These are phyloP conservation scores for Polypedilum vanderplanki DNA, from an alignment of 1,140 invertebrate species.

Conservation along the genomic window DNA sequence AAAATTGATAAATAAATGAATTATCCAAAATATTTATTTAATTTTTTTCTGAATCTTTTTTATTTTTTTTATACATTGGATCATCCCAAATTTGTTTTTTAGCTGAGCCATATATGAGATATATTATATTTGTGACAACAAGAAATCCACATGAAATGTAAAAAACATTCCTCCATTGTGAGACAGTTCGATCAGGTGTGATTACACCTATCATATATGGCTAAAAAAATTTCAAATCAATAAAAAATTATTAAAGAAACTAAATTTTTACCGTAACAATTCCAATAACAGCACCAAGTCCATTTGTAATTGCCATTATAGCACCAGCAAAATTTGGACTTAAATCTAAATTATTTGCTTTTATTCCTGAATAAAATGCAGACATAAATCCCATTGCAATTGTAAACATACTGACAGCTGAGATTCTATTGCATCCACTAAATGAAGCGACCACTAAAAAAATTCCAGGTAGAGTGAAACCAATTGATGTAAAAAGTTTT, in stretches of 20 bases:
- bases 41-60: background rate
- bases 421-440: conserved; percentile 51
- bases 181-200: background rate
- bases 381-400: conserved; percentile 63
- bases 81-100: background rate
- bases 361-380: conserved; percentile 55
- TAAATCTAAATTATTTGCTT: conserved; percentile 68
- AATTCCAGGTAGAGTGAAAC: conserved; percentile 52
- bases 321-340: conserved; percentile 66
- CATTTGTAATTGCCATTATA: conserved; percentile 69
- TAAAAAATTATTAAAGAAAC: too few species aligned
- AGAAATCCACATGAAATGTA: background rate
- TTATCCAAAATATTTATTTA: background rate
- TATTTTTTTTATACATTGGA: background rate
- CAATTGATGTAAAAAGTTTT: conserved; percentile 55
- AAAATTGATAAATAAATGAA: background rate
- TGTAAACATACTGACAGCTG: conserved; percentile 58
- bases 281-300: conserved; percentile 64
- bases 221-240: background rate
- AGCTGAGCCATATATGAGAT: background rate
- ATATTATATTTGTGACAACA: background rate
- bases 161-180: background rate
- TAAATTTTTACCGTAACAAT: conserved; percentile 45
- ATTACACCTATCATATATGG: background rate
- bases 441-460: conserved; percentile 56